These are phyloP conservation scores for Malurus alboscapulatus DNA, from an alignment of 2,113 vertebrate species.

Conservation along the genomic window DNA sequence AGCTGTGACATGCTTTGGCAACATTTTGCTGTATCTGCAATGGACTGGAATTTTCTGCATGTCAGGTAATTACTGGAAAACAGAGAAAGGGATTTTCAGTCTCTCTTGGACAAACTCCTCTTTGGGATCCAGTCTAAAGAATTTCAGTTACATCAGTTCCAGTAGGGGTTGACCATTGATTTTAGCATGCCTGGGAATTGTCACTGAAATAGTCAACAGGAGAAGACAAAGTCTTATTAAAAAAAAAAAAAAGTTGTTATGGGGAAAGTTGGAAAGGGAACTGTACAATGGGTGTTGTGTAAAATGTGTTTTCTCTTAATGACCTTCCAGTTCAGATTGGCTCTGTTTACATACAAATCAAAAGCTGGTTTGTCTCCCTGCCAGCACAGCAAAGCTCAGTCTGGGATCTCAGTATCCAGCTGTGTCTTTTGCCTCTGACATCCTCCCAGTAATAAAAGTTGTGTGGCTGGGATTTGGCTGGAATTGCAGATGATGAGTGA, in stretches of 20 bases:
- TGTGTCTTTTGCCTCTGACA: conserved; percentile 62
- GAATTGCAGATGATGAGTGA: conserved; percentile 21
- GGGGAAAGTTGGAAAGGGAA: conserved; percentile 47
- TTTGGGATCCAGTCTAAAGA: neutral
- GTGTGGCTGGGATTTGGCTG: conserved; percentile 54
- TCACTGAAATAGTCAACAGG: neutral
- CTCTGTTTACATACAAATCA: conserved; percentile 64
- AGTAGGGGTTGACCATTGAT: neutral
- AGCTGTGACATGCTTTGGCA: neutral
- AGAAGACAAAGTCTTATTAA: neutral
- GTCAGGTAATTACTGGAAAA: neutral
- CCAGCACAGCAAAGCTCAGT: conserved; percentile 53
- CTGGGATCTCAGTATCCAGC: conserved; percentile 57
- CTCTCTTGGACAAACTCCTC: neutral
- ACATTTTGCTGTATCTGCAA: neutral
- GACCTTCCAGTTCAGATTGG: conserved; percentile 58
- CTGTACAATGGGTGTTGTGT: conserved; percentile 32
- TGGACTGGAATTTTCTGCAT: neutral
- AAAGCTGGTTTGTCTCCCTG: conserved; percentile 56
- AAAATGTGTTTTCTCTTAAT: conserved; percentile 61
- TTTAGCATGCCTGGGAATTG: neutral
- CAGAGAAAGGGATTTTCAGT: neutral
- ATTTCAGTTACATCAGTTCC: neutral
- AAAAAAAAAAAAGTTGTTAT: neutral
- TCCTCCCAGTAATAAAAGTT: conserved; percentile 58